Evolutionary conservation across 2,888 invertebrate genomes (phyloP).

Genomic region (Teleiodes luculella): DNA sequence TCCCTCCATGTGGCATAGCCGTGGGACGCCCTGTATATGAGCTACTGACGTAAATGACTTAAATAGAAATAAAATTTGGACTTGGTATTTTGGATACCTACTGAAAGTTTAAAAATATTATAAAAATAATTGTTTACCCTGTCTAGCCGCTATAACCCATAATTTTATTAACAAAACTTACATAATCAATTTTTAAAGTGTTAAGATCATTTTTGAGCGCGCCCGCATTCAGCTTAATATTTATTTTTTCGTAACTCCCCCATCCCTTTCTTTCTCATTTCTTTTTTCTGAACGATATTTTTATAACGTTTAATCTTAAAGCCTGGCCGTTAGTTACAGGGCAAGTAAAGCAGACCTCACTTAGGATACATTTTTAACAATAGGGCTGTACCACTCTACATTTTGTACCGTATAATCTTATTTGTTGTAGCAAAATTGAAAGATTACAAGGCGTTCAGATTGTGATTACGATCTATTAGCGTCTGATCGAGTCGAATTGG

Average conservation of each 20-base stretch:
- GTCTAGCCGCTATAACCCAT: slow-evolving; percentile 27
- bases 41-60: no score
- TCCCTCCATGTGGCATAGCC: no score
- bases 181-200: slow-evolving; percentile 41
- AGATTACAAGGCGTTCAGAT: slow-evolving; percentile 49
- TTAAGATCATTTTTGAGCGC: slow-evolving; percentile 35
- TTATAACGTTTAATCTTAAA: slow-evolving; percentile 53
- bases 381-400: slow-evolving; percentile 40
- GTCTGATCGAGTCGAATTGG: slow-evolving; percentile 26
- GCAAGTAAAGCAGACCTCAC: slow-evolving; percentile 50
- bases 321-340: slow-evolving; percentile 47
- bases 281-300: slow-evolving; percentile 43
- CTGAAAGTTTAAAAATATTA: no score
- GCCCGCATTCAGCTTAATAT: slow-evolving; percentile 27
- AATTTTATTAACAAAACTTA: slow-evolving; percentile 48
- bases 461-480: slow-evolving; percentile 44
- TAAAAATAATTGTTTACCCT: not conserved
- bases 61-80: no score
- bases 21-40: no score
- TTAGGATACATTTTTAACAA: slow-evolving; percentile 58
- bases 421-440: slow-evolving; percentile 55
- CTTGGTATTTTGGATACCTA: no score
- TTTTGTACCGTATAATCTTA: slow-evolving; percentile 44
- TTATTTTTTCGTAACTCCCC: slow-evolving; percentile 37
- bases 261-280: slow-evolving; percentile 27